Percentiles rank a stretch among this genome's conserved stretches.
phyloP scores from a whole-genome alignment of 2,797 vertebrate genomes.

The Sebastes trivittatus region DNA sequence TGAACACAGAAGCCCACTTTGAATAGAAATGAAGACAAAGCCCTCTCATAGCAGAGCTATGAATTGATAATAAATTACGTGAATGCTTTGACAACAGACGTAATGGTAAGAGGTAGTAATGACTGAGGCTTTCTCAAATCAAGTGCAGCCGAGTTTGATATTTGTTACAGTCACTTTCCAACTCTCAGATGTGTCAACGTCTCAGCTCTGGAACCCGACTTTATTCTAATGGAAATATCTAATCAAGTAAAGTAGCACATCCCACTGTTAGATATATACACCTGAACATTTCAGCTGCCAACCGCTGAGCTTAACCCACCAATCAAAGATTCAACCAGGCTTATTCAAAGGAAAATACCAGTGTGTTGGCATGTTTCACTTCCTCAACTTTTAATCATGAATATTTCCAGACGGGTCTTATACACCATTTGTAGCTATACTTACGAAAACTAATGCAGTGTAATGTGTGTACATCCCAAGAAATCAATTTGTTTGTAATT shows the following conservation, averaged over 20 bases:
- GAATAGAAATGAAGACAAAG: constrained; percentile 67
- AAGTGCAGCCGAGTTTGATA: constrained; percentile 9
- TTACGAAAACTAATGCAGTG: neutral
- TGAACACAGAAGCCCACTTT: constrained; percentile 44
- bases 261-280: neutral
- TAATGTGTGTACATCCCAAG: neutral
- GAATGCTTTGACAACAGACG: constrained; percentile 50
- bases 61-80: constrained; percentile 41
- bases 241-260: neutral
- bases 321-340: neutral
- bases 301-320: neutral
- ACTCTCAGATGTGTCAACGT: neutral
- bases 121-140: constrained; percentile 11
- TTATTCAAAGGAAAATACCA: neutral
- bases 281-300: neutral
- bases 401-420: neutral
- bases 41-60: constrained; percentile 18
- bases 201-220: neutral
- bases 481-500: no score
- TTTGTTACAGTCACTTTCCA: constrained; percentile 16
- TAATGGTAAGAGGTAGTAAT: constrained; percentile 18
- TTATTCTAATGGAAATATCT: constrained; percentile 3
- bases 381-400: neutral
- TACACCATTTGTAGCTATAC: neutral
- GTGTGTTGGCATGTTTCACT: neutral